These are phyloP conservation scores for Homalodisca vitripennis DNA, from an alignment of 1,140 invertebrate genomes.

Conservation along the genomic window DNA sequence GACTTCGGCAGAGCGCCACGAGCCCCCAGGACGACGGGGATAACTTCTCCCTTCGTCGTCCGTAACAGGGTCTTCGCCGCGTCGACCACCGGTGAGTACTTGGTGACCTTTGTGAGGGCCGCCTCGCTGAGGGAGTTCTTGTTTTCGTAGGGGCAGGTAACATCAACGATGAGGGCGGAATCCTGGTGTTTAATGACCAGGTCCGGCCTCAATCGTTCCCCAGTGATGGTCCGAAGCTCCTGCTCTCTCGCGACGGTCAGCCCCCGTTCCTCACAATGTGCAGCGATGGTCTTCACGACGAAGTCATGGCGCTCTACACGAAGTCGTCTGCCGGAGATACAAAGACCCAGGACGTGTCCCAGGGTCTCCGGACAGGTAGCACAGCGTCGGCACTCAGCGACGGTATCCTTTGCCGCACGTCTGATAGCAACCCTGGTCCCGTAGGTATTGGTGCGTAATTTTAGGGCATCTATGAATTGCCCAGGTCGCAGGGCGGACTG, in stretches of 20 bases:
- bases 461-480: neutral
- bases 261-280: too few relatives aligned
- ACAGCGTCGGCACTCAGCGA: neutral
- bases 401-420: neutral
- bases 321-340: neutral
- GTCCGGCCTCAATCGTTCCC: too few relatives aligned
- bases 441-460: neutral
- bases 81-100: too few relatives aligned
- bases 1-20: too few relatives aligned
- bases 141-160: neutral
- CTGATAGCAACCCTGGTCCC: neutral
- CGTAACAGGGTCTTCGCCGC: too few relatives aligned
- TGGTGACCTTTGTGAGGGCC: too few relatives aligned
- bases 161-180: neutral
- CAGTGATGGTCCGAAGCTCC: too few relatives aligned
- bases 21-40: too few relatives aligned
- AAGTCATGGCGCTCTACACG: neutral
- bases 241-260: too few relatives aligned
- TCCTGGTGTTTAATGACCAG: neutral
- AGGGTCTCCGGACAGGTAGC: neutral
- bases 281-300: neutral
- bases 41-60: too few relatives aligned
- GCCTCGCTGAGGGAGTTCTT: too few relatives aligned
- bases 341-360: neutral
- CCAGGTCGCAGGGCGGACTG: neutral